Base-by-base conservation (phyloP, 2,888 invertebrate species). In the Archaeoteleia sp. region DNA sequence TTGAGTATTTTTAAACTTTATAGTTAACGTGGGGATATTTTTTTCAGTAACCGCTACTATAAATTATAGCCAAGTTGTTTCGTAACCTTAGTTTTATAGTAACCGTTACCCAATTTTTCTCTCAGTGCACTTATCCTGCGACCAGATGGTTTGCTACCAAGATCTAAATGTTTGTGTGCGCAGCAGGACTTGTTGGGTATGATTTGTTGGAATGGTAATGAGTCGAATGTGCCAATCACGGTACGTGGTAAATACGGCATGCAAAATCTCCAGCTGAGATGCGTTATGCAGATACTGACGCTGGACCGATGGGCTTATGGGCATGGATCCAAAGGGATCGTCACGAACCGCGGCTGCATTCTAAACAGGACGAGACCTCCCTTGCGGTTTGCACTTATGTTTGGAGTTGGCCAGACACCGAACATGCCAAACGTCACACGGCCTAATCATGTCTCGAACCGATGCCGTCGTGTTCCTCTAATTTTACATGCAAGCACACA, bases 221-320 rank as follows among this genome's bases (percentile, higher is more conserved):
- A 80, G 77, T 73, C 74, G 74, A n/a, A 53, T 76, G 78, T 77
- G 74, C 75, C 81, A 74, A 79, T 80, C 80, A 76, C 78, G 74
- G 75, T 76, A 70, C 74, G 75, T 75, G 78, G 76, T 78, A 80
- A 81, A 81, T 81, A 77, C 78, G 80, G 12, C 17, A 76, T 76
- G 73, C 74, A 71, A 53, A 62, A 60, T 68, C 60, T 35, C 61
- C 30, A 32, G 37, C 20, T 14, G 68, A 74, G 78, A 78, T 74
- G 76, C 78, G 78, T 76, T 78, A 78, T 78, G 78, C 81, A 79
- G 53, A 53, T 48, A 45, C 43, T 15, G 9, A 40, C 37, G 40
- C 34, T 25, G 58, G 53, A 32, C 14, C 25, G 39, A 17, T 27
- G 20, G 30, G 23, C 29, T 25, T 14, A 10, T 12, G 46, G 27